phyloP scores from a whole-genome alignment of 2,888 invertebrate species.

The Ophion slaviceki region DNA sequence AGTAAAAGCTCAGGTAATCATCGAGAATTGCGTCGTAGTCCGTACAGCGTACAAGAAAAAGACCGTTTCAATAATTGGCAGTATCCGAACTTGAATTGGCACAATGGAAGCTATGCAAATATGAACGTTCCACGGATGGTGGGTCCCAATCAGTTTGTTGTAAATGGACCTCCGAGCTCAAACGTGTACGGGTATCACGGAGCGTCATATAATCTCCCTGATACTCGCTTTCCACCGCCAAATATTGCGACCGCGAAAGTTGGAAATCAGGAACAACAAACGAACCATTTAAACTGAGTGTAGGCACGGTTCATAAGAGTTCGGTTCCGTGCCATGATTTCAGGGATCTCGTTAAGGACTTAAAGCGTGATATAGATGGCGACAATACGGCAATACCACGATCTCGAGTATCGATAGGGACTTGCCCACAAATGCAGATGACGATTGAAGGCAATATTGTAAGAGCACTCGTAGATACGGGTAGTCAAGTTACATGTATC shows the following conservation, averaged over 20 bases:
- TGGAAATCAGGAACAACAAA: background rate
- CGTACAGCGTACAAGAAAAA: background rate
- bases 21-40: background rate
- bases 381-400: constrained; percentile 6
- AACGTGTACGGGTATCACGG: background rate
- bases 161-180: background rate
- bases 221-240: constrained; percentile 24
- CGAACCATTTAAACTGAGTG: background rate
- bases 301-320: background rate
- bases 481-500: too few species aligned
- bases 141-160: background rate
- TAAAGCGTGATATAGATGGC: constrained; percentile 25
- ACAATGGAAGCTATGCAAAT: background rate
- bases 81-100: background rate
- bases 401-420: background rate
- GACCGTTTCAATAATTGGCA: background rate
- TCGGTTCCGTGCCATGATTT: constrained; percentile 36
- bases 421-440: constrained; percentile 5
- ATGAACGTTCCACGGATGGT: background rate
- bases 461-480: too few species aligned
- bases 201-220: background rate
- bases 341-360: constrained; percentile 25
- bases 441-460: constrained; percentile 8
- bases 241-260: background rate
- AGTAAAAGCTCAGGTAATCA: background rate